These are phyloP conservation scores for Heliopora coerulea DNA, from an alignment of 92 coral and sea anemone species.

Conservation along the genomic window DNA sequence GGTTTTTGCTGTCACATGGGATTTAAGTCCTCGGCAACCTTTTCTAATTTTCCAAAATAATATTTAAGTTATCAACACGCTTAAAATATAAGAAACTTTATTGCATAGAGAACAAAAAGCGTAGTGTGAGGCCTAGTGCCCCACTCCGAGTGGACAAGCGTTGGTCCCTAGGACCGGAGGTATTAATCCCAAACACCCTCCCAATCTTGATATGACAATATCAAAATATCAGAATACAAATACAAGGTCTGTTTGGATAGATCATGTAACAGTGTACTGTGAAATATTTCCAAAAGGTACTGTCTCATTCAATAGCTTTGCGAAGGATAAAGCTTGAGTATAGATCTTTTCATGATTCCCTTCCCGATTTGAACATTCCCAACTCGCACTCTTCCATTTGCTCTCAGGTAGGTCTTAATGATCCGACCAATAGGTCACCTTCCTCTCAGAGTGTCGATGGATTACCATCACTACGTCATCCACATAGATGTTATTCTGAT, in stretches of 20 bases:
- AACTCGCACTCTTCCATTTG: constrained; percentile 48
- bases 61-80: too few species aligned
- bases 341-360: constrained; percentile 36
- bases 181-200: constrained; percentile 32
- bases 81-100: too few species aligned
- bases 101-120: too few species aligned
- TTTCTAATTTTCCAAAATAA: too few species aligned
- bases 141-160: too few species aligned
- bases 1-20: too few species aligned
- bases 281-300: too few species aligned
- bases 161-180: too few species aligned
- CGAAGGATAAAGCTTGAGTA: constrained; percentile 48
- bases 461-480: constrained; percentile 50
- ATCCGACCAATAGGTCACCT: constrained; percentile 51
- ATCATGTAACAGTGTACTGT: too few species aligned
- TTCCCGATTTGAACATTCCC: constrained; percentile 44
- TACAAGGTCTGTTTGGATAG: background rate
- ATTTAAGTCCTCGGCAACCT: too few species aligned
- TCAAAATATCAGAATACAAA: background rate
- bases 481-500: constrained; percentile 31
- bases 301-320: constrained; percentile 1
- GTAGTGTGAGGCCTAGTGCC: too few species aligned
- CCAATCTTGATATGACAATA: constrained; percentile 25
- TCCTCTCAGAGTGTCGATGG: constrained; percentile 45
- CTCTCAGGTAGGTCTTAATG: constrained; percentile 36